Evolutionary conservation across 2,797 vertebrate species (phyloP).

Genomic region (Acipenser ruthenus): DNA sequence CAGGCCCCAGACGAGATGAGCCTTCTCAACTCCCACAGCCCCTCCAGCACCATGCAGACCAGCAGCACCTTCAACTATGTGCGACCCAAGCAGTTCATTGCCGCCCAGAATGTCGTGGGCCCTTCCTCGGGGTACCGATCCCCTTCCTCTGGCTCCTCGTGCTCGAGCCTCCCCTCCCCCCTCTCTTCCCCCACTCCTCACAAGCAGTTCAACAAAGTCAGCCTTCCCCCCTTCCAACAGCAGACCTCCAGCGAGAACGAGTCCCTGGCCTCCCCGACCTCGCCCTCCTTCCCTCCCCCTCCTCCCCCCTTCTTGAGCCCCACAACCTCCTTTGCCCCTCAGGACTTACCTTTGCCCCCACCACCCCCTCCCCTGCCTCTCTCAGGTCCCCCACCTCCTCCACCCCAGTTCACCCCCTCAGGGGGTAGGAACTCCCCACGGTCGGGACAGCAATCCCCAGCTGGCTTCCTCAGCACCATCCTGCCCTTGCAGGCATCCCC

Average conservation of each 20-base stretch:
- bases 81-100: conserved; percentile 98
- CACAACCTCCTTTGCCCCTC: conserved; percentile 33
- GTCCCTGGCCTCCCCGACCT: conserved; percentile 66
- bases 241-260: conserved; percentile 61
- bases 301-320: conserved; percentile 71
- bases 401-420: conserved; percentile 50
- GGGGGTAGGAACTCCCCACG: conserved; percentile 68
- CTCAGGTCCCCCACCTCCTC: conserved; percentile 54
- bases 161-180: conserved; percentile 80
- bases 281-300: conserved; percentile 83
- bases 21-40: conserved; percentile 56
- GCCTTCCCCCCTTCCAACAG: conserved; percentile 59
- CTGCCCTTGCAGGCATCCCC: conserved; percentile 68
- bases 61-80: conserved; percentile 93
- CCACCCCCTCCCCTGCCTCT: conserved; percentile 59
- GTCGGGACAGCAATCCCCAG: conserved; percentile 69
- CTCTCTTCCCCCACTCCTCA: conserved; percentile 74
- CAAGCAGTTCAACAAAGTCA: conserved; percentile 65
- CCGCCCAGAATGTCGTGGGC: conserved; percentile 75
- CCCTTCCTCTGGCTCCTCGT: conserved; percentile 80
- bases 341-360: conserved; percentile 61
- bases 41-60: conserved; percentile 75
- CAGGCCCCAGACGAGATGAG: conserved; percentile 56
- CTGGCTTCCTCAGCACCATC: conserved; percentile 85
- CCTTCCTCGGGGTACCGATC: conserved; percentile 61